Evolutionary conservation across 1,140 invertebrate genomes (phyloP), one percentile per base, ranked within the genome.

Genomic region (Palaemon carinicauda): DNA sequence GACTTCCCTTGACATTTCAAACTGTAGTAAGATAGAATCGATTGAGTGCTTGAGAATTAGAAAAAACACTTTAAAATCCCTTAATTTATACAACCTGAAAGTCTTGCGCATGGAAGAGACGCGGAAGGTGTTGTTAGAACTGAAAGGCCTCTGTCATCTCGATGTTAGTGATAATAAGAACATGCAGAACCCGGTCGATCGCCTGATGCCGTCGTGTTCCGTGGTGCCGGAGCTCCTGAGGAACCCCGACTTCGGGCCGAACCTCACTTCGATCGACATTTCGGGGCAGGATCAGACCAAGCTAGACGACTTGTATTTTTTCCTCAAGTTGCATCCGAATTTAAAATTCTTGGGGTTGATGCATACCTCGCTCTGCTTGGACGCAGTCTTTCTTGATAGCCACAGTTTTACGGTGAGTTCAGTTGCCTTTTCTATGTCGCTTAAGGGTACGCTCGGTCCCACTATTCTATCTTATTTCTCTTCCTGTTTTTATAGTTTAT

Each of bases 1-100:
- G 73, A 94, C 95, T 90, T 93, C 91, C 90, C 90, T 96, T 52
- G 94, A 96, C 90, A 95, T 96, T 88, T 96, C 95, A 51, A 93
- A 88, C 65, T 88, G 93, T 82, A 96, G 95, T 33, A 91, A 92
- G 87, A 94, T 96, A 24, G 93, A 93, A 88, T 94, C 95, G 91
- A 94, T 96, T 88, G 93, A 92, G 60, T 93, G 95, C 2, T 91
- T 96, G 21, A 91, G 91, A 86, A 93, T 93, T 88, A 94, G 94
- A 89, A 94, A 93, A 91, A 91, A 94, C 87, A 92, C 93, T 79
- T 90, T 95, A 31, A 94, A 93, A 90, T 93, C 92, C 75, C 90
- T 95, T 54, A 93, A 92, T 52, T 94, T 95, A 93, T 94, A 95
- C 89, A 94, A 95, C 91, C 91, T 95, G 69, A 93, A 93, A 89